Percentiles rank a stretch among this genome's conserved stretches.
These are phyloP conservation scores for Caenorhabditis panamensis DNA, from an alignment of 2,888 invertebrate species.

Conservation along the genomic window DNA sequence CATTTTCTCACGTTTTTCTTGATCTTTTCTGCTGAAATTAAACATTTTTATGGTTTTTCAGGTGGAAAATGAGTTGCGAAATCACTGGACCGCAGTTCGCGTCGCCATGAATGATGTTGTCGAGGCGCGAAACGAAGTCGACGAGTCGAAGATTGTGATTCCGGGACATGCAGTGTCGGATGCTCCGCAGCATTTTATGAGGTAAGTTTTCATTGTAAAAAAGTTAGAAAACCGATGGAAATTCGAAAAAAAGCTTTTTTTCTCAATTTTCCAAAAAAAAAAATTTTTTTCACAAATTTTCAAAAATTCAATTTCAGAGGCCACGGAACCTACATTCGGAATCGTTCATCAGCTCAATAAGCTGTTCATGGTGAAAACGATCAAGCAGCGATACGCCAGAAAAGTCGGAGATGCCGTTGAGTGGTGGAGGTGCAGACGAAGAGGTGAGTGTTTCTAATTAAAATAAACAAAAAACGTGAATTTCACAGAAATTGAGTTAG, in stretches of 20 bases:
- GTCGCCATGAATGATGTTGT: conserved; percentile 62
- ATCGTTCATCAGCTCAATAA: conserved; percentile 93
- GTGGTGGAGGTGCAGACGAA: conserved; percentile 90
- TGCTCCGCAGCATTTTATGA: conserved; percentile 65
- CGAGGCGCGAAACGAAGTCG: conserved; percentile 50
- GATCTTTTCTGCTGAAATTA: conserved; percentile 13
- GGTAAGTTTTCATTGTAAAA: no score
- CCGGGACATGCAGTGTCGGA: conserved; percentile 67
- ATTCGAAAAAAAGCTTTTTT: no score
- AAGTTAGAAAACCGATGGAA: no score
- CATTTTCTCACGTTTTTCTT: neutral
- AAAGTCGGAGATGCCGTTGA: conserved; percentile 97
- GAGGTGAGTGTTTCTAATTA: conserved; percentile 82
- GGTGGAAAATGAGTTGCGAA: conserved; percentile 43
- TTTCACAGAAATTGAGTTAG: conserved; percentile 67
- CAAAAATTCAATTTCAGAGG: conserved; percentile 90
- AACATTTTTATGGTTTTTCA: no score
- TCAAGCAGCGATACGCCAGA: conserved; percentile 88
- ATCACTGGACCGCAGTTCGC: conserved; percentile 55
- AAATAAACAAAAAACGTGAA: neutral
- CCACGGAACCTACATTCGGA: conserved; percentile 91
- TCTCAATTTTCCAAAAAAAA: no score
- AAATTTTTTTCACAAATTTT: no score
- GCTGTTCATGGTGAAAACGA: conserved; percentile 91
- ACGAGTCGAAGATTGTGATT: conserved; percentile 64